Conservation (phyloP, 2,797 vertebrate species). For the Acanthornis magna region DNA sequence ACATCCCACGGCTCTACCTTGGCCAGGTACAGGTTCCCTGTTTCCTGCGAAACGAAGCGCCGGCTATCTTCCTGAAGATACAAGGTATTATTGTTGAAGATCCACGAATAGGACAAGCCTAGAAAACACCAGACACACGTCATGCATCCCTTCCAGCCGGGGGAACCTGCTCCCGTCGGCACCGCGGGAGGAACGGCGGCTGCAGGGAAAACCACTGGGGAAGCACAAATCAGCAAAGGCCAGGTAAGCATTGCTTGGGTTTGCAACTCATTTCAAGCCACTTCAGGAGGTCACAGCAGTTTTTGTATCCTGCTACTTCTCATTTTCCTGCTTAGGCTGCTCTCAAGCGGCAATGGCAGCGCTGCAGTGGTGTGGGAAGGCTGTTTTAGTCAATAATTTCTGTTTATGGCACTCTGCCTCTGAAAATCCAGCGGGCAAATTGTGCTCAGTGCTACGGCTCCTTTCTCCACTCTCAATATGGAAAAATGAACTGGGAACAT, state of each 20-base stretch:
- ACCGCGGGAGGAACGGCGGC: rapidly evolving
- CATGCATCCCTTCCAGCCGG: neutral
- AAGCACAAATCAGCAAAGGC: neutral
- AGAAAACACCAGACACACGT: neutral
- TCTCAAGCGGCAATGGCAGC: neutral
- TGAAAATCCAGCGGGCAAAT: neutral
- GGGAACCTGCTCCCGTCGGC: neutral
- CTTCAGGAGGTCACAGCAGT: neutral
- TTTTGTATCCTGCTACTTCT: neutral
- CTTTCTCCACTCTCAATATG: neutral
- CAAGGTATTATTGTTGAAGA: constrained; percentile 68
- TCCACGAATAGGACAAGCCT: constrained; percentile 71
- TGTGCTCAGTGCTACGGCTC: neutral
- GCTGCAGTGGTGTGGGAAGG: neutral
- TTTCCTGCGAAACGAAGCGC: constrained; percentile 71
- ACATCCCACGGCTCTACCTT: constrained; percentile 73
- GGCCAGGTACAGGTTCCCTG: constrained; percentile 72
- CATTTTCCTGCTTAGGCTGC: neutral
- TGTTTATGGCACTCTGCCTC: neutral
- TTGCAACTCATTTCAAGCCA: neutral
- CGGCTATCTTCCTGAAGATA: constrained; percentile 40
- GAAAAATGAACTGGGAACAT: neutral
- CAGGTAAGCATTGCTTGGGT: neutral
- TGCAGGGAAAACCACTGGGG: neutral
- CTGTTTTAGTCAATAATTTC: neutral